Percentiles rank a stretch among this genome's conserved stretches.
These are phyloP conservation scores for Sorex araneus DNA, from an alignment of 2,113 vertebrate species.

Conservation along the genomic window DNA sequence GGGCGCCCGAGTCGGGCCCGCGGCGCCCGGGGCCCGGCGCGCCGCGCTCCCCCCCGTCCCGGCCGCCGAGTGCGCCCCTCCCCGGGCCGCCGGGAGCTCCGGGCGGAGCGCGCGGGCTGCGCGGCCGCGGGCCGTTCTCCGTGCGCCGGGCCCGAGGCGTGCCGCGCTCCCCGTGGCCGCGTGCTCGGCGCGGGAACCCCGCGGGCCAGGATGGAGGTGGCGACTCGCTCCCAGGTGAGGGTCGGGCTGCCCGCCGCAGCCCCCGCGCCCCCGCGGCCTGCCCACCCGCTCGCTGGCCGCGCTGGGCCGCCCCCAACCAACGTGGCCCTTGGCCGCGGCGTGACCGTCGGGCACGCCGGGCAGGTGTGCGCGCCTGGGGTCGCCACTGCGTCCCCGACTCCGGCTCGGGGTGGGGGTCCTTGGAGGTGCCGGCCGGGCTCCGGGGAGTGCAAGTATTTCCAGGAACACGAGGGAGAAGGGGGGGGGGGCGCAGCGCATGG, in stretches of 20 bases:
- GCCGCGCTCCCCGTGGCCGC: constrained; percentile 16
- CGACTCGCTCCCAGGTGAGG: constrained; percentile 77
- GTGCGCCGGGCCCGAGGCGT: background rate
- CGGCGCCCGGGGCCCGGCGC: background rate
- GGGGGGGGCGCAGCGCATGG: background rate
- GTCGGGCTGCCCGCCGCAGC: background rate
- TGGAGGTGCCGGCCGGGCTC: background rate
- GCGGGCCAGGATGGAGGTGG: constrained; percentile 74
- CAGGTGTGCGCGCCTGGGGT: constrained; percentile 56
- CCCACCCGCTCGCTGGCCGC: too few relatives aligned
- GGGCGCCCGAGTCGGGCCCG: too few relatives aligned
- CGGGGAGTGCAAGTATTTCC: background rate
- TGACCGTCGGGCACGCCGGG: background rate
- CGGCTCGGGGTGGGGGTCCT: background rate
- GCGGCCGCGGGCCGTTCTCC: background rate
- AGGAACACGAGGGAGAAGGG: background rate
- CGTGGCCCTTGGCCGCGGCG: background rate
- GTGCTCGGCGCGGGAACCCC: background rate
- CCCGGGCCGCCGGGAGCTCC: constrained; percentile 44
- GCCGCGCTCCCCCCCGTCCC: constrained; percentile 56
- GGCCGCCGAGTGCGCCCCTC: constrained; percentile 65
- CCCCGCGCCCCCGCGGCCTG: background rate
- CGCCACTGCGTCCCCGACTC: rapidly evolving
- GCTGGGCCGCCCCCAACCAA: too few relatives aligned
- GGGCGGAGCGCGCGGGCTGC: background rate